Evolutionary conservation across 2,888 invertebrate genomes (phyloP).

Genomic region (Campoletis raptor): DNA sequence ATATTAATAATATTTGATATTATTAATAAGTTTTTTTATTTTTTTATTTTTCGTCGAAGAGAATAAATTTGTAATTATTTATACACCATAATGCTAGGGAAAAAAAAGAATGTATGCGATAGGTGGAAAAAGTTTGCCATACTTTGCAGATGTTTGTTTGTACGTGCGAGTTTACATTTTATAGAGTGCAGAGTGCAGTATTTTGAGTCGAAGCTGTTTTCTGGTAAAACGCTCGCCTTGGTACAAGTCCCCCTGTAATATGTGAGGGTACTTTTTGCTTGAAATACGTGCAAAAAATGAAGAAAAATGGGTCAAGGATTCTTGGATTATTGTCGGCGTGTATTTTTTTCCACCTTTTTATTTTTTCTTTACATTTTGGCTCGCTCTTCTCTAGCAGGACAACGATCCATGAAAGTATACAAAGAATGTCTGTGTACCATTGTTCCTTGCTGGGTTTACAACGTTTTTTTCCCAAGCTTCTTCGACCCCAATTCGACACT

Average conservation of each 20-base stretch:
- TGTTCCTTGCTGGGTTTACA: constrained; percentile 54
- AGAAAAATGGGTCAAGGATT: constrained; percentile 64
- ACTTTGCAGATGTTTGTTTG: not conserved
- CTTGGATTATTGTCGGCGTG: constrained; percentile 51
- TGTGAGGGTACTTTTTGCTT: constrained; percentile 29
- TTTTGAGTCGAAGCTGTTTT: constrained; percentile 7
- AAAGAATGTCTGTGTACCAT: constrained; percentile 34
- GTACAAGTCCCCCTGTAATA: constrained; percentile 39
- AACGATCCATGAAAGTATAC: constrained; percentile 36
- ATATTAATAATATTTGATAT: not conserved
- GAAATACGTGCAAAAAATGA: constrained; percentile 9
- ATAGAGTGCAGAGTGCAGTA: not conserved
- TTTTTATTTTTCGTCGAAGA: not conserved
- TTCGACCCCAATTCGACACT: constrained; percentile 65
- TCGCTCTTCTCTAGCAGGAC: constrained; percentile 4
- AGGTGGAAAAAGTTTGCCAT: not conserved
- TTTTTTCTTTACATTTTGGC: constrained; percentile 17
- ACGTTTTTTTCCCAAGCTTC: constrained; percentile 61
- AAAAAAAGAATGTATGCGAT: not conserved
- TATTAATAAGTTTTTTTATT: not conserved
- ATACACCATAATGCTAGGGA: not conserved
- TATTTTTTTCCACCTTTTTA: constrained; percentile 4
- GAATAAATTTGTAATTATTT: not conserved
- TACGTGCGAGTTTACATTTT: not conserved
- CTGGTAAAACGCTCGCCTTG: constrained; percentile 7